Base-by-base conservation (phyloP, 2,113 vertebrate genomes). In the Pyxicephalus adspersus region DNA sequence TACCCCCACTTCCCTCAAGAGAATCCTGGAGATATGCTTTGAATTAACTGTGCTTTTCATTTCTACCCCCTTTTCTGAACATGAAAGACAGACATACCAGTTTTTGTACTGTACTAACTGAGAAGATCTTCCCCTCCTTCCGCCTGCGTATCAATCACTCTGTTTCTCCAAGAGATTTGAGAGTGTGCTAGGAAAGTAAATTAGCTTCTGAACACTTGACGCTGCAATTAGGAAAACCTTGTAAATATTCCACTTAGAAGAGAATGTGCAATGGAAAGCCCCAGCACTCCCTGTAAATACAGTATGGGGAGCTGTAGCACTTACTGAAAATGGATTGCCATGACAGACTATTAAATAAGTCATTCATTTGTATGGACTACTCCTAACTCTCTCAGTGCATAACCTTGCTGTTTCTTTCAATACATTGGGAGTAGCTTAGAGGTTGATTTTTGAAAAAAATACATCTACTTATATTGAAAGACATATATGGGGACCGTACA, bases 111-210 rank as follows among this genome's bases (percentile, higher is more conserved):
- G 68, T 60, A 64, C 68, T 81, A 61, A 81, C 58, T 81, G 55
- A 80, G 54, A 45, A 19, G 67, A 63, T 66, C 38, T 73, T 52
- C 71, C 70, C 28, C 80, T 66, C 31, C 61, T 82, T 55, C 50
- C 20, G 23, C 45, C 71, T 74, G 61, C 45, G 61, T 82, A 82
- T 82, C 71, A 82, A 75, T 82, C 80, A 82, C 29, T 58, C 64
- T 20, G 25, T 29, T 75, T n/a, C 38, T 55, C 26, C 22, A 34
- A 58, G 45, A 79, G 29, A 73, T 31, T 60, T 66, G 34, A 74
- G 20, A 52, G 29, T 58, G 28, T 28, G 50, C 20, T 9, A 38
- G 29, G 4, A 50, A 52, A 74, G 28, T 38, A 52, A 55, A 82
- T 58, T 38, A 82, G 18, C 28, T 66, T 66, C 52, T 58, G 18